Conservation (phyloP, 2,797 vertebrate genomes). For the Pelodytes ibericus region DNA sequence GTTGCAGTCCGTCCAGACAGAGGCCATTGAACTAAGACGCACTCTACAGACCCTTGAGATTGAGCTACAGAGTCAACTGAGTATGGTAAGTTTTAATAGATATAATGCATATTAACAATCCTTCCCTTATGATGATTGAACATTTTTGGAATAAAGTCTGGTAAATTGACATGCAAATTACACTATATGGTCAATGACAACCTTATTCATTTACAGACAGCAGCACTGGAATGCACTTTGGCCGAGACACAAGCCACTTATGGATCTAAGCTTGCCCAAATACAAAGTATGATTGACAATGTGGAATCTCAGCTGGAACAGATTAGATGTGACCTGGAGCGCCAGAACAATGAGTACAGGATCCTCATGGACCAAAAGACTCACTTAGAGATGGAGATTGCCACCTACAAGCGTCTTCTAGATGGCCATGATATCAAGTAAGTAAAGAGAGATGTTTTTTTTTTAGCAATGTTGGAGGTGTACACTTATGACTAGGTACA, state of each 20-base stretch:
- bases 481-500: no score
- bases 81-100: slow-evolving; percentile 51
- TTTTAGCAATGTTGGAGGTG: no score
- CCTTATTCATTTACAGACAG: slow-evolving; percentile 6
- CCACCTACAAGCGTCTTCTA: slow-evolving; percentile 45
- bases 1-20: slow-evolving; percentile 60
- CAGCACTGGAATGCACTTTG: slow-evolving; percentile 21
- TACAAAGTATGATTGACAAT: slow-evolving; percentile 67
- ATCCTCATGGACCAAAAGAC: slow-evolving; percentile 78
- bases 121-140: no score
- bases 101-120: no score
- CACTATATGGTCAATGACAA: no score
- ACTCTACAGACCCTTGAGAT: slow-evolving; percentile 60
- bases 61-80: slow-evolving; percentile 64
- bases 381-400: slow-evolving; percentile 79
- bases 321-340: slow-evolving; percentile 63
- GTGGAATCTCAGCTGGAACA: slow-evolving; percentile 70
- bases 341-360: slow-evolving; percentile 72
- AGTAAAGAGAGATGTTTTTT: not conserved
- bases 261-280: slow-evolving; percentile 61
- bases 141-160: no score
- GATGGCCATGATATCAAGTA: slow-evolving; percentile 13
- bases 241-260: slow-evolving; percentile 34
- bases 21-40: slow-evolving; percentile 62
- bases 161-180: no score